Evolutionary conservation across 2,888 invertebrate species (phyloP).

Genomic region (Leptopilina syphax): DNA sequence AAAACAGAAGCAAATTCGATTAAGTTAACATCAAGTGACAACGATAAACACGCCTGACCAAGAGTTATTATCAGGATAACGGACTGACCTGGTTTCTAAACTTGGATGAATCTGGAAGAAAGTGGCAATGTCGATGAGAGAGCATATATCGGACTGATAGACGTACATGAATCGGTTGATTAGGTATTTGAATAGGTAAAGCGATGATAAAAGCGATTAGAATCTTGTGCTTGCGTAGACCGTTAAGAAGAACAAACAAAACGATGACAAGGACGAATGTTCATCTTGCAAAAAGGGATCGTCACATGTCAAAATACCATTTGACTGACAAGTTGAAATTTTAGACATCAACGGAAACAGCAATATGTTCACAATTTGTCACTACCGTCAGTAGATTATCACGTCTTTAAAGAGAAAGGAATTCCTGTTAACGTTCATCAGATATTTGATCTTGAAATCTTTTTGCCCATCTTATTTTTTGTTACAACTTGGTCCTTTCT

Average conservation of each 20-base stretch:
- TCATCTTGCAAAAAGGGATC: constrained; percentile 40
- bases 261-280: constrained; percentile 46
- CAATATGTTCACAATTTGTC: constrained; percentile 35
- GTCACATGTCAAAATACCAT: constrained; percentile 27
- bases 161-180: constrained; percentile 19
- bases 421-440: constrained; percentile 20
- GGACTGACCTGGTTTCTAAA: constrained; percentile 10
- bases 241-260: constrained; percentile 39
- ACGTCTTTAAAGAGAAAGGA: not conserved
- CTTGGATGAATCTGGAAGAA: constrained; percentile 5
- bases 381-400: not conserved
- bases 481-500: not conserved
- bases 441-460: constrained; percentile 10
- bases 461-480: not conserved
- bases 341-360: not conserved
- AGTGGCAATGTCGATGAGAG: constrained; percentile 13
- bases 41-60: constrained; percentile 17
- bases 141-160: not conserved
- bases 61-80: not conserved
- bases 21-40: constrained; percentile 15
- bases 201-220: constrained; percentile 31
- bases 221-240: constrained; percentile 32
- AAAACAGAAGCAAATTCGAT: not conserved
- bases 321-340: constrained; percentile 27
- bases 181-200: constrained; percentile 22